Evolutionary conservation across 2,888 invertebrate species (phyloP).

Genomic region (Xestia sexstrigata): DNA sequence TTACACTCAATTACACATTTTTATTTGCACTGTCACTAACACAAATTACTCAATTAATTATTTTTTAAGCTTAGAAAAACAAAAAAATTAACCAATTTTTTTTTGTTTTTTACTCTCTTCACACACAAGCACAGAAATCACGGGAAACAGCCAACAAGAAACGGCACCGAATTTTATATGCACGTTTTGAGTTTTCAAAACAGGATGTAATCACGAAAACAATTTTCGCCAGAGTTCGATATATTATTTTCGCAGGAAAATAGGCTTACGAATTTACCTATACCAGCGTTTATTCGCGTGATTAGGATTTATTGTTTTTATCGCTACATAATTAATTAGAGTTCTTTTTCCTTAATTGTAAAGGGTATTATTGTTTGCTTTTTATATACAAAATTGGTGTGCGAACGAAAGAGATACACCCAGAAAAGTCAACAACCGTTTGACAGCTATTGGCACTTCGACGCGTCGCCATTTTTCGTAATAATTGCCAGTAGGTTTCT

Average conservation of each 20-base stretch:
- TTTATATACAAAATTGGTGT: slow-evolving; percentile 50
- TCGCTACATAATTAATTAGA: slow-evolving; percentile 43
- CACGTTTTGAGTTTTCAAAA: slow-evolving; percentile 68
- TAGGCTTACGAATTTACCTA: slow-evolving; percentile 26
- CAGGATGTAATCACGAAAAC: slow-evolving; percentile 77
- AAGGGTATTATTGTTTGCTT: slow-evolving; percentile 31
- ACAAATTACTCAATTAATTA: slow-evolving; percentile 13
- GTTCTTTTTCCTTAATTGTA: slow-evolving; percentile 30
- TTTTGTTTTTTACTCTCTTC: slow-evolving; percentile 31
- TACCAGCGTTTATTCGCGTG: slow-evolving; percentile 34
- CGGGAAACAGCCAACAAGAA: slow-evolving; percentile 66
- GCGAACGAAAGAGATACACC: slow-evolving; percentile 70
- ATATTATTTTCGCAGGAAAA: slow-evolving; percentile 58
- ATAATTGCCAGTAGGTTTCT: slow-evolving; percentile 62
- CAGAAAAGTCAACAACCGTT: slow-evolving; percentile 87
- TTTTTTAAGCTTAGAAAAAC: too few species aligned
- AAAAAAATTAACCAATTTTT: too few species aligned
- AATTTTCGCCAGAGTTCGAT: slow-evolving; percentile 66
- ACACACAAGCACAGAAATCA: slow-evolving; percentile 55
- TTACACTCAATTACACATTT: slow-evolving; percentile 51
- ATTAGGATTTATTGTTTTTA: slow-evolving; percentile 38
- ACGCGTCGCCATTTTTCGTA: slow-evolving; percentile 76
- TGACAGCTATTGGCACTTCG: slow-evolving; percentile 77
- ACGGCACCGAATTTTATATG: slow-evolving; percentile 64
- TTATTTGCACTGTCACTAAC: slow-evolving; percentile 58